These are phyloP conservation scores for Bradypodion pumilum DNA, from an alignment of 2,797 vertebrate species.

Conservation along the genomic window DNA sequence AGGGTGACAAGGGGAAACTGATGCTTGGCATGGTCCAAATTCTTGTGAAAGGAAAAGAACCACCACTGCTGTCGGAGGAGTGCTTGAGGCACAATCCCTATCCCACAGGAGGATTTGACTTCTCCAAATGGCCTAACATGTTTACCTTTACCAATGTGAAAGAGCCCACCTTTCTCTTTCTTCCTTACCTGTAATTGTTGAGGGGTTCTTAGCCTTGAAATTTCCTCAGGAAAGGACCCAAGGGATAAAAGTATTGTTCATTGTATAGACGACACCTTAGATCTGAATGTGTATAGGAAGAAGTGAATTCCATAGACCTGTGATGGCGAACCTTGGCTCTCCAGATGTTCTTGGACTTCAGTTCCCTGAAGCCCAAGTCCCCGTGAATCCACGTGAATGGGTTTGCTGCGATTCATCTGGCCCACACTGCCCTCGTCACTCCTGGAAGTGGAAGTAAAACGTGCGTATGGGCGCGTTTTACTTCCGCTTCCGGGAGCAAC, in stretches of 20 bases:
- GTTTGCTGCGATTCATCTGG: too few species aligned
- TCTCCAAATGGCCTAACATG: not conserved
- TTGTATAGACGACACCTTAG: not conserved
- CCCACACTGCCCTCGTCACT: too few species aligned
- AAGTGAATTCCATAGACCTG: not conserved
- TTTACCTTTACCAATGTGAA: not conserved
- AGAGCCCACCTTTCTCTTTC: rapidly evolving
- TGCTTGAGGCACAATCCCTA: not conserved
- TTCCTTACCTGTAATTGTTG: not conserved
- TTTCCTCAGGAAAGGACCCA: not conserved
- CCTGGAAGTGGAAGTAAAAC: too few species aligned
- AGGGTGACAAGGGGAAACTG: not conserved
- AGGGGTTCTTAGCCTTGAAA: not conserved
- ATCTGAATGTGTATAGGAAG: not conserved
- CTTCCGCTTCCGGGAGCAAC: too few species aligned
- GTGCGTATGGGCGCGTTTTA: too few species aligned
- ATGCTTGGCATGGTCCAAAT: not conserved
- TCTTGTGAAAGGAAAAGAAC: slow-evolving; percentile 28
- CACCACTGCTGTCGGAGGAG: not conserved
- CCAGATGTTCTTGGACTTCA: too few species aligned
- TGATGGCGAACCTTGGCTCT: too few species aligned
- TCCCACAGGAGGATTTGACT: not conserved
- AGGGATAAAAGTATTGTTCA: not conserved
- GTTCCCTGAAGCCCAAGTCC: too few species aligned
- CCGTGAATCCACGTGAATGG: too few species aligned